Conservation (phyloP, 2,888 invertebrate genomes). For the Craniophora ligustri region DNA sequence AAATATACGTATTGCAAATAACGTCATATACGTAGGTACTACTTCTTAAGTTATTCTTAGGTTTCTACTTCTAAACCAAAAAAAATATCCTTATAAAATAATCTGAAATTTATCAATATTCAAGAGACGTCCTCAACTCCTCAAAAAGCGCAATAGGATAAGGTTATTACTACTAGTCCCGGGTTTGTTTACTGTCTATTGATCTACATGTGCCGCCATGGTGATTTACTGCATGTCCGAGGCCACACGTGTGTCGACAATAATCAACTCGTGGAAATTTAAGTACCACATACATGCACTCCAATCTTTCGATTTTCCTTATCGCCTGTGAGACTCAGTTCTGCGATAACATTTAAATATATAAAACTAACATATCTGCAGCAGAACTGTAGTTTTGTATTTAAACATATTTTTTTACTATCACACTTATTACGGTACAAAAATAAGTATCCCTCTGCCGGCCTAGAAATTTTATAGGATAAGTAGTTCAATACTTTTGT, state of each 20-base stretch:
- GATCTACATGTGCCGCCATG: conserved; percentile 34
- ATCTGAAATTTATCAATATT: too few relatives aligned
- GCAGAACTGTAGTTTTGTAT: too few relatives aligned
- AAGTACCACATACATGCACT: conserved; percentile 58
- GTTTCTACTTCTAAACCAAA: too few relatives aligned
- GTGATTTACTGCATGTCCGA: conserved; percentile 64
- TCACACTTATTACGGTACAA: not conserved
- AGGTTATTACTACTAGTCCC: conserved; percentile 5
- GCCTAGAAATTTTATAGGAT: too few relatives aligned
- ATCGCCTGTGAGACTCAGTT: conserved; percentile 52
- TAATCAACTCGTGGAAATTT: conserved; percentile 73
- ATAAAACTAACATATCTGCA: too few relatives aligned
- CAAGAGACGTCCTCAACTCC: too few relatives aligned
- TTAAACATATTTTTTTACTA: not conserved
- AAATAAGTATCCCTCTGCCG: not conserved
- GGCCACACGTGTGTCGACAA: conserved; percentile 75
- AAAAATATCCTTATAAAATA: too few relatives aligned
- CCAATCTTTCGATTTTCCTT: conserved; percentile 58
- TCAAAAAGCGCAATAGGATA: too few relatives aligned
- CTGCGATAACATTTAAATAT: not conserved
- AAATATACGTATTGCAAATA: too few relatives aligned
- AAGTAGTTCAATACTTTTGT: conserved; percentile 38
- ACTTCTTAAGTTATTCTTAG: too few relatives aligned
- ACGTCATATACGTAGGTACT: too few relatives aligned
- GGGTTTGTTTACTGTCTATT: conserved; percentile 27